A percentile compares a stretch with the other conserved stretches of the same genome.
Conservation (phyloP, 2,888 invertebrate species). For the Tortrix viridana region DNA sequence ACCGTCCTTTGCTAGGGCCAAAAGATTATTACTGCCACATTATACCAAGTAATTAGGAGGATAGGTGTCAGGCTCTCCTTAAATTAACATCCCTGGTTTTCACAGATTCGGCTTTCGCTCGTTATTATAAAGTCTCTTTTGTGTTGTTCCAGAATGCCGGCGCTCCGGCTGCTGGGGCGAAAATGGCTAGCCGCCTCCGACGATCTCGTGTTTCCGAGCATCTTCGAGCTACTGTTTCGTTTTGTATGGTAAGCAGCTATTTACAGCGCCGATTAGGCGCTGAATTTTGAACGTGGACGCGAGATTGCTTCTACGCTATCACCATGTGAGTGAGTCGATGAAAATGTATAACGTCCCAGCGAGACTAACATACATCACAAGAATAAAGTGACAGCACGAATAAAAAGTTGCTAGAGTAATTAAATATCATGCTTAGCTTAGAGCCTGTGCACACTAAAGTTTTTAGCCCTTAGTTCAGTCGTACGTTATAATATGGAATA, state of each 20-base stretch:
- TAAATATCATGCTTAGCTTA: too few relatives aligned
- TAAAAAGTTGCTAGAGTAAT: too few relatives aligned
- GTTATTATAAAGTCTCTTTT: slow-evolving; percentile 31
- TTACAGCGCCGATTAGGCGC: slow-evolving; percentile 2
- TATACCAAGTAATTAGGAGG: slow-evolving; percentile 30
- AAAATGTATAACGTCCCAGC: slow-evolving; percentile 9
- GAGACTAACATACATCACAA: too few relatives aligned
- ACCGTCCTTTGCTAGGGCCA: slow-evolving; percentile 10
- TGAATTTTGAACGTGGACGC: background rate
- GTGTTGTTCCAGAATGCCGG: slow-evolving; percentile 89
- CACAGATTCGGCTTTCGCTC: slow-evolving; percentile 9
- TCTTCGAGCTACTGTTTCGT: slow-evolving; percentile 89
- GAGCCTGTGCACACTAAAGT: too few relatives aligned
- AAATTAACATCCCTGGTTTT: slow-evolving; percentile 17
- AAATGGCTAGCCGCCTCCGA: slow-evolving; percentile 96
- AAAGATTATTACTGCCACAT: slow-evolving; percentile 30
- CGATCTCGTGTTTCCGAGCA: slow-evolving; percentile 95
- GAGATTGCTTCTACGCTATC: background rate
- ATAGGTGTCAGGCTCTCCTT: slow-evolving; percentile 24
- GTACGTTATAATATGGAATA: too few relatives aligned
- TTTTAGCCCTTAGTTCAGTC: too few relatives aligned
- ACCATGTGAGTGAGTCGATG: slow-evolving; percentile 2
- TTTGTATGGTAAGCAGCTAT: slow-evolving; percentile 85
- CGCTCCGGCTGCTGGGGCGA: slow-evolving; percentile 92
- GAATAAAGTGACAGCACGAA: too few relatives aligned